Percentiles rank a stretch among this genome's conserved stretches.
Conservation (phyloP, 1,140 invertebrate genomes). For the Neodiprion fabricii region DNA sequence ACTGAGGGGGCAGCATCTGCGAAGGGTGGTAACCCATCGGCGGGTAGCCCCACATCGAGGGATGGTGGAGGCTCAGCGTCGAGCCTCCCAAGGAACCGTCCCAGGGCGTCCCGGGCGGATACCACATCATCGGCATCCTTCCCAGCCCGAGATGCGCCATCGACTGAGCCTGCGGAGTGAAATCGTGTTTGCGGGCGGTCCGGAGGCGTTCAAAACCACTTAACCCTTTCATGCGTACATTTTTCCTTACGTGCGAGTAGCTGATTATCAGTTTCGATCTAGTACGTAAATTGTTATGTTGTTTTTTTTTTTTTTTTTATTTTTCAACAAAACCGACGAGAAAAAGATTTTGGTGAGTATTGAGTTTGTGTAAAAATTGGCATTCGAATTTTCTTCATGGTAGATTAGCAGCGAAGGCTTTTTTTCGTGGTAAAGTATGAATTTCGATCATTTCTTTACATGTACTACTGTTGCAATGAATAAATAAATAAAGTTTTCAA, state of each 20-base stretch:
- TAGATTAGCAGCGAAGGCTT: no score
- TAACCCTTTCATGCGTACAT: no score
- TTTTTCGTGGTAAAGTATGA: no score
- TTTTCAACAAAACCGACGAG: no score
- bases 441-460: no score
- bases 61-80: constrained; percentile 54
- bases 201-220: not conserved
- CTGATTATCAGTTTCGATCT: not conserved
- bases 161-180: constrained; percentile 68
- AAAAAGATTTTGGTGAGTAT: not conserved
- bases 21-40: constrained; percentile 55
- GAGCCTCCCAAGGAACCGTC: constrained; percentile 53
- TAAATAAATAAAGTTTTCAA: no score
- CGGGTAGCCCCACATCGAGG: constrained; percentile 49
- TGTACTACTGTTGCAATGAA: no score
- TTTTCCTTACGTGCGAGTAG: not conserved
- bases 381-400: no score
- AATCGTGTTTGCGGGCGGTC: not conserved
- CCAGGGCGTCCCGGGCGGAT: constrained; percentile 54
- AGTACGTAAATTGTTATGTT: no score
- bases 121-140: constrained; percentile 60
- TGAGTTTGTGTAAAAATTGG: not conserved
- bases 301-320: no score
- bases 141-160: constrained; percentile 68
- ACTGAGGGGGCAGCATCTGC: constrained; percentile 62